Conservation (phyloP, 2,888 invertebrate genomes). For the Cetonia aurata region DNA sequence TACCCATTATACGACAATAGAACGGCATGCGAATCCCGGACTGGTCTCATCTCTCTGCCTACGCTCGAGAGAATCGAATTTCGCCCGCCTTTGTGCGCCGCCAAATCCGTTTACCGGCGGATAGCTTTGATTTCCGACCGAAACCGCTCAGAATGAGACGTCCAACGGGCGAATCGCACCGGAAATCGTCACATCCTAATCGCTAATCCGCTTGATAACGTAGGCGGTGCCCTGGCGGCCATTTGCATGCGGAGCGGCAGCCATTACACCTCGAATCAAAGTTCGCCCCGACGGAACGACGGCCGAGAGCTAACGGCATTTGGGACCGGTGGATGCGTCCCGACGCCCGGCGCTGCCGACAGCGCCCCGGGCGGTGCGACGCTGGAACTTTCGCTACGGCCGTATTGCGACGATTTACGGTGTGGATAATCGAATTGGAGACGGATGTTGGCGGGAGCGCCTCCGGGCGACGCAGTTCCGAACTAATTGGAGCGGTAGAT, state of each 20-base stretch:
- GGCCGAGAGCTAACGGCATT: slow-evolving; percentile 60
- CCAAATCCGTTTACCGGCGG: slow-evolving; percentile 52
- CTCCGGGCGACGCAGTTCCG: slow-evolving; percentile 19
- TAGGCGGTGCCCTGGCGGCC: slow-evolving; percentile 60
- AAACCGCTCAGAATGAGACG: slow-evolving; percentile 47
- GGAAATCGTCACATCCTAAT: slow-evolving; percentile 47
- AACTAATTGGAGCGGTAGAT: slow-evolving; percentile 13
- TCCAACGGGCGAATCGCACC: not conserved
- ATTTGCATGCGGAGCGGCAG: slow-evolving; percentile 64
- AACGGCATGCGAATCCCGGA: slow-evolving; percentile 48
- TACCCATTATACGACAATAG: slow-evolving; percentile 39
- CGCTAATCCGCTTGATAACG: slow-evolving; percentile 48
- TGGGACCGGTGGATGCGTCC: slow-evolving; percentile 62
- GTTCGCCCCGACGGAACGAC: slow-evolving; percentile 58
- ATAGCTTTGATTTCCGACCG: slow-evolving; percentile 52
- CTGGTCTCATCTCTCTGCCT: slow-evolving; percentile 45
- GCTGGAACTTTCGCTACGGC: not conserved
- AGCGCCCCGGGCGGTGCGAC: slow-evolving; percentile 43
- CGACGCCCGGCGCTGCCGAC: slow-evolving; percentile 49
- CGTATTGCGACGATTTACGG: slow-evolving; percentile 30
- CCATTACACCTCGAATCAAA: slow-evolving; percentile 64
- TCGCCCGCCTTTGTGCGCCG: slow-evolving; percentile 51
- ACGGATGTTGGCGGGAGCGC: slow-evolving; percentile 7
- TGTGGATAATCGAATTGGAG: slow-evolving; percentile 14
- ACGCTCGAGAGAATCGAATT: slow-evolving; percentile 51